Evolutionary conservation across 2,113 vertebrate genomes (phyloP).

Genomic region (Romanogobio albipinnatus): DNA sequence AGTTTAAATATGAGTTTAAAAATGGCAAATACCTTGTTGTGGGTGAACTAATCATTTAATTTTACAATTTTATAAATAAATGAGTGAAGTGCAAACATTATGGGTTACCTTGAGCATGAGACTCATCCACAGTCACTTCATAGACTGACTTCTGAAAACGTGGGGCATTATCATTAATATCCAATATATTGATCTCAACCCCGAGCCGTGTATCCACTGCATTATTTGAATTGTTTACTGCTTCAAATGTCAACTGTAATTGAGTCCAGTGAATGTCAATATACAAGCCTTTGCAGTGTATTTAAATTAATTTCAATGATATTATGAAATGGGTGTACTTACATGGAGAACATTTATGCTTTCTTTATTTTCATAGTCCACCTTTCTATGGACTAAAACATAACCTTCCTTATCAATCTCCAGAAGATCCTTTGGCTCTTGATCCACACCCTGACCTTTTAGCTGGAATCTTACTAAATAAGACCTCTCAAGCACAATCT

Average conservation of each 20-base stretch:
- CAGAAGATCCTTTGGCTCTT: constrained; percentile 26
- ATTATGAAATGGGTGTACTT: neutral
- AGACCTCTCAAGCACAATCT: constrained; percentile 34
- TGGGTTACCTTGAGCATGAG: constrained; percentile 46
- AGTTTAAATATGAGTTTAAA: too few species aligned
- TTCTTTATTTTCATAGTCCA: constrained; percentile 33
- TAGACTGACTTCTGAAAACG: constrained; percentile 2
- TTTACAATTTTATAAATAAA: neutral
- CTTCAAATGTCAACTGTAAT: constrained; percentile 44
- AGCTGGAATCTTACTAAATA: constrained; percentile 32
- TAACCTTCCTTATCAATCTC: neutral
- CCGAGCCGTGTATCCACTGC: constrained; percentile 48
- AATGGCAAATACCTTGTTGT: neutral
- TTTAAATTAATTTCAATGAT: neutral
- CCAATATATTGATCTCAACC: constrained; percentile 49
- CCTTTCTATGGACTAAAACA: neutral
- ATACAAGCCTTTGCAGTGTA: neutral
- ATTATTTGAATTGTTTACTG: constrained; percentile 19
- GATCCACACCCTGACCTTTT: constrained; percentile 37
- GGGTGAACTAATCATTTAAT: neutral
- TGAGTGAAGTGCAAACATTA: too few species aligned
- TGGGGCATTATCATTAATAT: constrained; percentile 54
- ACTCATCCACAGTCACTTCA: constrained; percentile 29
- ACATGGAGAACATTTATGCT: constrained; percentile 19
- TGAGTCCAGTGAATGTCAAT: neutral